These are phyloP conservation scores for Thomomys bottae DNA, from an alignment of 2,113 vertebrate species.

Conservation along the genomic window DNA sequence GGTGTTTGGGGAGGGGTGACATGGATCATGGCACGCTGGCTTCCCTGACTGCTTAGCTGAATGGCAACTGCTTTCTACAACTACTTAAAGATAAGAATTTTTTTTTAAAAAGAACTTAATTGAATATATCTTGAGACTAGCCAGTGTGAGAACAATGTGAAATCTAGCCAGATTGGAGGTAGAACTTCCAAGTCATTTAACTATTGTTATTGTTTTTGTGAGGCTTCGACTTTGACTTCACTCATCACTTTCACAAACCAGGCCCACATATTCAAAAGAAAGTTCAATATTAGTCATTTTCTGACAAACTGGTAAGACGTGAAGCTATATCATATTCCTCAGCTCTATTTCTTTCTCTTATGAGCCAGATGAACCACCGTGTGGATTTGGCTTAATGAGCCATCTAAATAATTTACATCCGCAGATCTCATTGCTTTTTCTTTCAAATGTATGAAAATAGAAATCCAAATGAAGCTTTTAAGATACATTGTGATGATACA, in stretches of 20 bases:
- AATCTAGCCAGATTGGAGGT: not conserved
- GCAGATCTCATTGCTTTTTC: conserved; percentile 4
- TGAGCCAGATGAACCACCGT: not conserved
- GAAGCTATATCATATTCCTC: not conserved
- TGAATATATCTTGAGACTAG: not conserved
- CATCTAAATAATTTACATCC: conserved; percentile 25
- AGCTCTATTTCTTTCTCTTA: not conserved
- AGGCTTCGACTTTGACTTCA: not conserved
- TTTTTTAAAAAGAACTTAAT: not conserved
- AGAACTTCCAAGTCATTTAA: too few species aligned
- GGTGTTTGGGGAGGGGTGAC: too few species aligned
- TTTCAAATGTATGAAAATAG: not conserved
- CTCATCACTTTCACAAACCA: not conserved
- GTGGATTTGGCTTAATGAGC: not conserved
- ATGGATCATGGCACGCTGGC: too few species aligned
- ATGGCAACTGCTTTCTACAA: too few species aligned
- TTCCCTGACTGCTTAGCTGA: too few species aligned
- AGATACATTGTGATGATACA: not conserved
- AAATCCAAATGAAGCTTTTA: not conserved
- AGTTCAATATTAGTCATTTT: conserved; percentile 26
- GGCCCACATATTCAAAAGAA: not conserved
- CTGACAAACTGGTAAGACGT: not conserved
- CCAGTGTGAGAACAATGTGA: not conserved
- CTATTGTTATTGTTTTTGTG: not conserved
- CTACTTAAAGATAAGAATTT: not conserved